Base-by-base conservation (phyloP, 2,797 vertebrate genomes). In the Coilia nasus region DNA sequence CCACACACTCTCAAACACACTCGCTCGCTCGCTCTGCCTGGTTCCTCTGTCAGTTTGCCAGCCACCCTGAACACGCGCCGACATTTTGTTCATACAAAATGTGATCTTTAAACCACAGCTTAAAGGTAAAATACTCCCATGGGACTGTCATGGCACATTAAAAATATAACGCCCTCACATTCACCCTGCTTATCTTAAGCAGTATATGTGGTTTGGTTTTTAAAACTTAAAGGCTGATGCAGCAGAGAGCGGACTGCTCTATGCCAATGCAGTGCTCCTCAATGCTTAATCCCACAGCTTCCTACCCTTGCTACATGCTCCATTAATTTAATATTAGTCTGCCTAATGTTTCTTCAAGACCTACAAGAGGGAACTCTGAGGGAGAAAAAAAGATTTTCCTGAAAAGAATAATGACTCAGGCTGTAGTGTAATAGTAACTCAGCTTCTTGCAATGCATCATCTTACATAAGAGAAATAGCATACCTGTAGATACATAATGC, bases 291-390 rank as follows among this genome's bases (percentile, higher is more conserved):
- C 67, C 67, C 67, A 75, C 17, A 35, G 67, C 67, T 19, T 31
- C 17, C 1, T 19, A 28, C 14, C 67, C n/a, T 6, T 35, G 28
- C 15, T 75, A 23, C 35, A 75, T 31, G 67, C 67, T 41, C 67
- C 31, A 75, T 75, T 41, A 41, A 41, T 75, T 41, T 75, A 23
- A 41, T 41, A 57, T 25, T 85, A 87, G 60, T 89, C 81, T 86
- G 59, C 81, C 50, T 78, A 80, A 90, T 88, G 28, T 75, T 83
- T 62, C 86, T 81, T 86, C 60, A 84, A 62, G n/a, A 85, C 31
- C 67, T 75, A 75, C 35, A 85, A 83, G 57, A 86, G 87, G 82
- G 84, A 88, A 82, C 50, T 87, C 88, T 85, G 78, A 87, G 83
- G 83, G 87, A 85, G 78, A 88, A 88, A 41, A 88, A 41, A 41